Evolutionary conservation across 2,888 invertebrate species (phyloP).

Genomic region (Stegophylla sp.): DNA sequence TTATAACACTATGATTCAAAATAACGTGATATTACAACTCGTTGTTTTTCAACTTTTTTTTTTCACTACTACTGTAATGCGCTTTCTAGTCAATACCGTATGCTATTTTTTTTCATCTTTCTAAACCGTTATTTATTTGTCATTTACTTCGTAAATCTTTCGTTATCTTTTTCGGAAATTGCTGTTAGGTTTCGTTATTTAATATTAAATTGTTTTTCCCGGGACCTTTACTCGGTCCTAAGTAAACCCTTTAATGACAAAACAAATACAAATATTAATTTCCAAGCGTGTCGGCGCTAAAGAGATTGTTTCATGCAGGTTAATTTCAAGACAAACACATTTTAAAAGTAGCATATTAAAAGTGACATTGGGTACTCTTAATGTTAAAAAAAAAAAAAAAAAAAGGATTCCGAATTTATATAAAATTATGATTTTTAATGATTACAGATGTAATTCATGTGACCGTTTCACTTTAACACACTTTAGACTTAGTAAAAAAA

Average conservation of each 20-base stretch:
- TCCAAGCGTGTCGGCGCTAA: background rate
- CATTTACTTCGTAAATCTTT: background rate
- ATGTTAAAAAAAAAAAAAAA: background rate
- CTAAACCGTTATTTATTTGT: background rate
- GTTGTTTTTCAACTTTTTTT: too few relatives aligned
- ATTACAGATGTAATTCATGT: too few relatives aligned
- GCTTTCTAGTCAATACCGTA: too few relatives aligned
- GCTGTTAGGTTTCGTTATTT: background rate
- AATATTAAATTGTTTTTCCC: conserved; percentile 1
- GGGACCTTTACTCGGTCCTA: background rate
- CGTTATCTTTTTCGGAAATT: background rate
- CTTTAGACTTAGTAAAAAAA: background rate
- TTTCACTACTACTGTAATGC: too few relatives aligned
- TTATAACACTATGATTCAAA: too few relatives aligned
- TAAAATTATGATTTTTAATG: too few relatives aligned
- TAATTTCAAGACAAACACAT: background rate
- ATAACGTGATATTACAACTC: too few relatives aligned
- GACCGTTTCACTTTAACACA: background rate
- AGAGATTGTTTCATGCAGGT: background rate
- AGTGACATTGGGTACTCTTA: background rate
- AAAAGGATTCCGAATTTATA: background rate
- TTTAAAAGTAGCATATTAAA: background rate
- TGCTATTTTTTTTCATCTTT: background rate
- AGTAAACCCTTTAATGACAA: background rate
- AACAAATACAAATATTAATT: conserved; percentile 20